Evolutionary conservation across 2,797 vertebrate genomes (phyloP), one percentile per base, ranked within the genome.

Genomic region (Streptopelia turtur): DNA sequence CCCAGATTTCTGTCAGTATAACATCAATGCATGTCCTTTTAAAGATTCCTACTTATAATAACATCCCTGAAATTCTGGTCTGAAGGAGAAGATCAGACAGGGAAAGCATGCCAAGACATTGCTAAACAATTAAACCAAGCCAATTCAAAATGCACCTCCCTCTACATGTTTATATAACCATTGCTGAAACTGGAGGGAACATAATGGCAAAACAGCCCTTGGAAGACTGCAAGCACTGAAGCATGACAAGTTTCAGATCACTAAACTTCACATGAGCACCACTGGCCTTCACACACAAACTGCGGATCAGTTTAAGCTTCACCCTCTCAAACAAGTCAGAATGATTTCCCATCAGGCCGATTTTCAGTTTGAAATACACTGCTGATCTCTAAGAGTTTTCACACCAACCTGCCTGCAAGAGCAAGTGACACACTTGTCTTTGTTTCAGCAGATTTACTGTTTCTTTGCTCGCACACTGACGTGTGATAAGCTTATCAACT

Each of bases 171-270:
- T 63, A 5, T 14, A 31, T 1, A 59, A 55, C 7, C 50, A 9
- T 0, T 10, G 72, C 70, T 24, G 55, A 56, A 11, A 20, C 0
- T 3, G 37, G 78, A 95, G 82, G 79, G 90, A 50, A 68, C 65
- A 53, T 66, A 31, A 70, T 4, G 66, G 71, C 63, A 57, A 22
- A 89, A 7, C 92, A 95, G 92, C 93, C 95, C 90, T 39, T 80
- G 92, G 93, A 92, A 95, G 92, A 53, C 41, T 4, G 33, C 53
- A 30, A 37, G 69, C 31, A n/a, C 10, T 28, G 7, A 15, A 78
- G 89, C 6, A 2, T 60, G 82, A n/a, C 41, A 9, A 13, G 96
- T 96, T 94, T 91, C 95, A 96, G 16, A 85, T 92, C 94, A 59
- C 87, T 92, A 41, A 91, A 71, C 66, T 15, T 84, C 69, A 1